Percentiles rank a stretch among this genome's conserved stretches.
Conservation (phyloP, 2,888 invertebrate genomes). For the Rotaria macrura region DNA sequence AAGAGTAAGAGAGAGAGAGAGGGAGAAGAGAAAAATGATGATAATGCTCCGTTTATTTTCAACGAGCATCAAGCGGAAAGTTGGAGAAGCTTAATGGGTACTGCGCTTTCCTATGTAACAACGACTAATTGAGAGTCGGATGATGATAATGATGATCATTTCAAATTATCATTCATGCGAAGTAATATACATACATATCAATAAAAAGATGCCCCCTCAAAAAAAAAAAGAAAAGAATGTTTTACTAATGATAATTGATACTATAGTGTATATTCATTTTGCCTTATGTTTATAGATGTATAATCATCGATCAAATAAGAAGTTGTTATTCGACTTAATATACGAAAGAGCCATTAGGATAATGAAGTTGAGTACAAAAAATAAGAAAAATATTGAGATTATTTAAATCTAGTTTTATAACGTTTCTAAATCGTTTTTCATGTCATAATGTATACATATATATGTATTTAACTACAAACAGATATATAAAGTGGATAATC, state of each 20-base stretch:
- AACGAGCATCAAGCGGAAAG: conserved; percentile 15
- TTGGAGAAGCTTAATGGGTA: background rate
- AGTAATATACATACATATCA: background rate
- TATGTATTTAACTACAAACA: background rate
- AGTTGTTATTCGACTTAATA: background rate
- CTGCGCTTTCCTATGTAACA: background rate
- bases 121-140: conserved; percentile 15
- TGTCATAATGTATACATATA: background rate
- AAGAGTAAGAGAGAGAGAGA: background rate
- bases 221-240: background rate
- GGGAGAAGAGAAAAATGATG: background rate
- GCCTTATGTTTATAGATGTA: background rate
- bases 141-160: conserved; percentile 15
- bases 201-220: background rate
- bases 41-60: conserved; percentile 12
- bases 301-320: background rate
- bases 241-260: background rate
- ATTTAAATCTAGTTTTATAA: background rate
- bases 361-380: background rate
- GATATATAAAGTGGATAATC: background rate
- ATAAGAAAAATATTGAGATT: background rate
- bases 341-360: background rate
- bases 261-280: background rate
- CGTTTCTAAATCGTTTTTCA: background rate
- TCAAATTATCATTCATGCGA: conserved; percentile 12